These are phyloP conservation scores for Picus viridis DNA, from an alignment of 2,797 vertebrate genomes.

Conservation along the genomic window DNA sequence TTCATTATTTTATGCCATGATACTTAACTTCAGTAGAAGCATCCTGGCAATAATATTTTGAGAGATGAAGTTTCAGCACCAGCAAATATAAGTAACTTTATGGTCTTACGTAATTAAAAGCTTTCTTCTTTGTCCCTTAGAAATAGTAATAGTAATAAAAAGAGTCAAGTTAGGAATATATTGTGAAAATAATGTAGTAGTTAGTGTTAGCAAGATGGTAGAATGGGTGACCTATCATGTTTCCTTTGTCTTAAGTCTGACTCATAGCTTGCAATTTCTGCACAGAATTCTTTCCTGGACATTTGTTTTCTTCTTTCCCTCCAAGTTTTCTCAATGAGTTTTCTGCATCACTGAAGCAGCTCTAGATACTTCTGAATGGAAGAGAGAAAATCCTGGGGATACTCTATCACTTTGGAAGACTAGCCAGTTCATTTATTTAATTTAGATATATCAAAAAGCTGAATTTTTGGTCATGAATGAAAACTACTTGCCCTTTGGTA, in stretches of 20 bases:
- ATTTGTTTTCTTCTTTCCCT: not conserved
- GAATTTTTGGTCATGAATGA: not conserved
- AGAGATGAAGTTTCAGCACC: not conserved
- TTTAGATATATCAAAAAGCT: not conserved
- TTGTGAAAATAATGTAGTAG: not conserved
- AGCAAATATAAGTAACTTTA: not conserved
- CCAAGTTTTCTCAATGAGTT: not conserved
- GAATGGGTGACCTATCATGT: not conserved
- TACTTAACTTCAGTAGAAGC: not conserved
- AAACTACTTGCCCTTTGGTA: not conserved
- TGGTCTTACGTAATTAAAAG: not conserved
- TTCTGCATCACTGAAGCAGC: not conserved
- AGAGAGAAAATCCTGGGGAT: not conserved
- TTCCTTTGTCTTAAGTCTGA: not conserved
- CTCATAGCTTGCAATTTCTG: not conserved
- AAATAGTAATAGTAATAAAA: not conserved
- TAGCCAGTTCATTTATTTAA: not conserved
- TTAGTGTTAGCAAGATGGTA: not conserved
- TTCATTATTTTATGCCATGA: not conserved
- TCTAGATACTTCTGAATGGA: not conserved
- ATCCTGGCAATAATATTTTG: not conserved
- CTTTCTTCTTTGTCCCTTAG: not conserved
- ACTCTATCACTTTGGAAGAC: not conserved
- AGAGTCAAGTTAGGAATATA: not conserved
- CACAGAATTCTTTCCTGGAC: not conserved